Conservation (phyloP, 2,888 invertebrate genomes). For the Heliconius ismenius region DNA sequence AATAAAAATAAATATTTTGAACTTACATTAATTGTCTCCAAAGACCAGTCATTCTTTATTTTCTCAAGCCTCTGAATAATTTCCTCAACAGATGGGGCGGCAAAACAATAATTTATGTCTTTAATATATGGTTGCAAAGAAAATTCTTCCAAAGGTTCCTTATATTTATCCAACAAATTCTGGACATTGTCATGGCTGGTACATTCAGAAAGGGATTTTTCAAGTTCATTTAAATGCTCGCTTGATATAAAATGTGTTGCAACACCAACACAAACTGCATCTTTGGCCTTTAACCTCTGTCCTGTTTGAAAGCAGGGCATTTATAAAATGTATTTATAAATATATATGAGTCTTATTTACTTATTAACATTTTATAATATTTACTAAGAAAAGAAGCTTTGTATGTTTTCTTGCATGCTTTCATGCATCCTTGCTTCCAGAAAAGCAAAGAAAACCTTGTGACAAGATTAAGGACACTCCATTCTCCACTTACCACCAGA, state of each 20-base stretch:
- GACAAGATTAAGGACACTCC: too few species aligned
- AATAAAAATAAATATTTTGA: neutral
- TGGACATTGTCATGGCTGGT: constrained; percentile 76
- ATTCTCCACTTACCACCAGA: too few species aligned
- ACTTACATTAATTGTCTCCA: constrained; percentile 84
- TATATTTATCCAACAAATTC: constrained; percentile 83
- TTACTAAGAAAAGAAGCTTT: neutral
- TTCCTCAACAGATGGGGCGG: constrained; percentile 88
- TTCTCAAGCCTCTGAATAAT: constrained; percentile 87
- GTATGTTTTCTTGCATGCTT: too few species aligned
- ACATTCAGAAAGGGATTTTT: constrained; percentile 82
- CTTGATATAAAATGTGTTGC: constrained; percentile 94
- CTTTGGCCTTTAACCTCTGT: constrained; percentile 85
- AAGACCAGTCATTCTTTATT: constrained; percentile 92
- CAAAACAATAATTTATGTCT: constrained; percentile 90
- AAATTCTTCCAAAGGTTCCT: constrained; percentile 84
- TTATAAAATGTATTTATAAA: neutral
- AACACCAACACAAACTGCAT: constrained; percentile 93
- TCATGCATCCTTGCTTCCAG: too few species aligned
- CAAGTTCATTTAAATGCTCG: constrained; percentile 83
- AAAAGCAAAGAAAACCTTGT: too few species aligned
- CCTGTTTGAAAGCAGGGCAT: constrained; percentile 56
- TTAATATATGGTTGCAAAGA: constrained; percentile 84
- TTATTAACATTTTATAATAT: neutral
- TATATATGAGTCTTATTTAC: neutral